Evolutionary conservation across 2,797 vertebrate species (phyloP), one percentile per base, ranked within the genome.

Genomic region (Sebastes iracundus): DNA sequence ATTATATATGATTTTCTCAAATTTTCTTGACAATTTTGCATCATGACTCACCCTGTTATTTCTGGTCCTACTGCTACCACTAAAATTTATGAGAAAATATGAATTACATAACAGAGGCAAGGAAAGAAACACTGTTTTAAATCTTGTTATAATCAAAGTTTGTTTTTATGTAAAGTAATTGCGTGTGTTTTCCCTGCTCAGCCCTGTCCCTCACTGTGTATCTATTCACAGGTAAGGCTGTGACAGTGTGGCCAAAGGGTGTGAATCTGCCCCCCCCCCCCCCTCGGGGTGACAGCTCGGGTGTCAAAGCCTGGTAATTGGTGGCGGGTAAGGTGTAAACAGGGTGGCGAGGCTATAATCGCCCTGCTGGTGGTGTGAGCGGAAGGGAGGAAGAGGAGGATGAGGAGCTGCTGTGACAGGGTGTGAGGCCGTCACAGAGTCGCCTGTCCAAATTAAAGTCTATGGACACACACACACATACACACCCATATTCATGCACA

Each of bases 291-390:
- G 88, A 87, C 90, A 91, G 84, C 82, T 75, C 38, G 65, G 90
- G 94, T 95, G 95, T 95, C 94, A 94, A 92, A 93, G 91, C 84
- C 90, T 92, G 93, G 93, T 95, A 96, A 96, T 94, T 95, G 95
- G 94, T 94, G 91, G 92, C 90, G 79, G 87, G 81, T 84, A 88
- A 95, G 95, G 95, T 96, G 95, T 93, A 96, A 96, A 96, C 94
- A 94, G 94, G 94, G 93, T 90, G 93, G 87, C 76, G 72, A 82
- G 87, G 92, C 88, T 93, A 82, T 89, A 91, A 92, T 90, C 89
- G 82, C 81, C 89, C 79, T 56, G 60, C 88, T 83, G 86, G 72
- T 90, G 83, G 93, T 90, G 91, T 88, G 90, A 93, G 84, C 56
- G 72, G 83, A 86, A 65, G 35, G 75, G 79, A 77, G 38, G 79